A percentile compares a stretch with the other conserved stretches of the same genome.
These are phyloP conservation scores for Ips typographus DNA, from an alignment of 1,140 invertebrate genomes.

Conservation along the genomic window DNA sequence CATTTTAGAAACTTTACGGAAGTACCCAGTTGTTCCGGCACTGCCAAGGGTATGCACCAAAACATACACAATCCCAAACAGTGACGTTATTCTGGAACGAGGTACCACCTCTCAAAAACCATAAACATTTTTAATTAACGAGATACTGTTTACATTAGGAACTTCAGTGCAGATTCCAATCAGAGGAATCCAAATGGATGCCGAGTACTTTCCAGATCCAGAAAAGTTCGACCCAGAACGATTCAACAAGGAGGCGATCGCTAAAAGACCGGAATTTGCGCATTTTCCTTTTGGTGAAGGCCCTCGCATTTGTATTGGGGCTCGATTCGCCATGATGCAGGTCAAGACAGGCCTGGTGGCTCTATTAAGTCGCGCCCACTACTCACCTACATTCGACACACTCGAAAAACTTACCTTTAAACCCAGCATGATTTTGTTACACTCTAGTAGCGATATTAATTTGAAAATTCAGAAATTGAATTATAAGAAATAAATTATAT, in stretches of 20 bases:
- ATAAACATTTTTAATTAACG: constrained; percentile 45
- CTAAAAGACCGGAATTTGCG: constrained; percentile 45
- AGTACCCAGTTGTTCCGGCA: constrained; percentile 56
- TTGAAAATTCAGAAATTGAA: neutral
- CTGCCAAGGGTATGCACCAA: constrained; percentile 23
- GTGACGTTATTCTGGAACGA: constrained; percentile 51
- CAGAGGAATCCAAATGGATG: constrained; percentile 53
- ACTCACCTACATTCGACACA: neutral
- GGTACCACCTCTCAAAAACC: constrained; percentile 40
- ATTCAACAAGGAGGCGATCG: constrained; percentile 56
- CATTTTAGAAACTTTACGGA: constrained; percentile 59
- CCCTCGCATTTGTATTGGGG: constrained; percentile 63
- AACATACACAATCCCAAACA: constrained; percentile 45
- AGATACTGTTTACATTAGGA: constrained; percentile 52
- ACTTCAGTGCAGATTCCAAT: constrained; percentile 52
- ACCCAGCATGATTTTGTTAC: constrained; percentile 6
- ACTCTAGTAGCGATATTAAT: neutral
- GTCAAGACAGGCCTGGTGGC: neutral
- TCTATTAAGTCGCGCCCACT: neutral
- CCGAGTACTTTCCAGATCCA: constrained; percentile 61
- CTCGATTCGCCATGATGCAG: constrained; percentile 1
- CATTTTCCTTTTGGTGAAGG: constrained; percentile 69
- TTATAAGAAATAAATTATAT: too few species aligned
- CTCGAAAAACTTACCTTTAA: neutral
- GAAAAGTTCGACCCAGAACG: constrained; percentile 66